Conservation (phyloP, 2,797 vertebrate species). For the Prunella strophiata region DNA sequence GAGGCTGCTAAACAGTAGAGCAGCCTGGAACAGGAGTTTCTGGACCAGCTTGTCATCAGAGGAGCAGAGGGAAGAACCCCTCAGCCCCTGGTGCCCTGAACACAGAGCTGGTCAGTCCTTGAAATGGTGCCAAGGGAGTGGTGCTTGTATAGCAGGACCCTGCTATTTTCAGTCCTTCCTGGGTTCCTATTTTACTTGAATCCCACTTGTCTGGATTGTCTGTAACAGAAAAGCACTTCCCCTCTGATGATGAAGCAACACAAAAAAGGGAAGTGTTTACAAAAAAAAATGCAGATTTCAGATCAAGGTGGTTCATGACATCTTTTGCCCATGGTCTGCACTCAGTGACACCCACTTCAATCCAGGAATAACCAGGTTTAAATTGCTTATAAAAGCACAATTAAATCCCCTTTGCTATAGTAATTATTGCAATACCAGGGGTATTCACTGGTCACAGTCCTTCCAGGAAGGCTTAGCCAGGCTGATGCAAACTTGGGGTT, state of each 20-base stretch:
- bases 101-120: not conserved
- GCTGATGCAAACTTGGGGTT: not conserved
- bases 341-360: not conserved
- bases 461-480: not conserved
- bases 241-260: not conserved
- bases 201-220: not conserved
- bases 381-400: slow-evolving; percentile 5
- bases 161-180: not conserved
- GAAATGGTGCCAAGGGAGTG: not conserved
- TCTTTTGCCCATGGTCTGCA: not conserved
- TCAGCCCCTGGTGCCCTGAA: not conserved
- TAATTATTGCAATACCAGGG: not conserved
- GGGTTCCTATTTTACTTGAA: not conserved
- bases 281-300: not conserved
- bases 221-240: not conserved
- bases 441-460: not conserved
- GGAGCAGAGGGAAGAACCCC: not conserved
- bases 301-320: fast-evolving
- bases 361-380: slow-evolving; percentile 27
- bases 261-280: not conserved
- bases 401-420: not conserved
- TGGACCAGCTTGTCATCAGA: not conserved
- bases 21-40: slow-evolving; percentile 48
- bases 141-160: not conserved
- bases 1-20: slow-evolving; percentile 2